These are phyloP conservation scores for Camponotus pennsylvanicus DNA, from an alignment of 1,140 invertebrate species.

Conservation along the genomic window DNA sequence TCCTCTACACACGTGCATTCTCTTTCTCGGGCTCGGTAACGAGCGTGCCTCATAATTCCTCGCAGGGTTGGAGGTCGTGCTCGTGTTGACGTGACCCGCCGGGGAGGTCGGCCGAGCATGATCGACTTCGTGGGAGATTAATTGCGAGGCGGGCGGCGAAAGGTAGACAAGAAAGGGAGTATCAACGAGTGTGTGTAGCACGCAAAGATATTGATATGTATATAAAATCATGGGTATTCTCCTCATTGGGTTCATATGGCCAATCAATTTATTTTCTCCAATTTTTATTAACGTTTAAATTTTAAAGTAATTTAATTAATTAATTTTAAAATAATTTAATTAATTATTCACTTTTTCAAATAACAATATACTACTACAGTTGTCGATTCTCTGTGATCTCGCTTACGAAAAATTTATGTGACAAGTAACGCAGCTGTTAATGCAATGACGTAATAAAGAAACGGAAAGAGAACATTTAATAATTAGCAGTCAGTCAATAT, in stretches of 20 bases:
- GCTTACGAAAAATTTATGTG: background rate
- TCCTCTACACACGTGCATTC: slow-evolving; percentile 46
- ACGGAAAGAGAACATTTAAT: too few species aligned
- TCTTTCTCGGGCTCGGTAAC: slow-evolving; percentile 42
- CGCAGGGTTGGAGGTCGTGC: slow-evolving; percentile 57
- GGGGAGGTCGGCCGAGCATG: slow-evolving; percentile 57
- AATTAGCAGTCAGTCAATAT: too few species aligned
- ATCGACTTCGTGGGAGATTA: slow-evolving; percentile 62
- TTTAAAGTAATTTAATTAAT: background rate
- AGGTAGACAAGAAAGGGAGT: slow-evolving; percentile 40
- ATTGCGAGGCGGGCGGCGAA: slow-evolving; percentile 44
- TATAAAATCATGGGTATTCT: background rate
- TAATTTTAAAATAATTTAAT: background rate
- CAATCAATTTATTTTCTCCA: background rate
- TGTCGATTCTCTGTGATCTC: background rate
- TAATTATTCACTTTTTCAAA: background rate
- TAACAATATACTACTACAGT: background rate
- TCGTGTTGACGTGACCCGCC: slow-evolving; percentile 67
- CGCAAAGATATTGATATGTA: background rate
- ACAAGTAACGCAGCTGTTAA: background rate
- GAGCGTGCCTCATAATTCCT: slow-evolving; percentile 61
- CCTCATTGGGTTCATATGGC: background rate
- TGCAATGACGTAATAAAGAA: background rate
- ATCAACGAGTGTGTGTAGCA: slow-evolving; percentile 18
- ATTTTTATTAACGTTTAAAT: background rate